phyloP scores from a whole-genome alignment of 2,797 vertebrate genomes.

The Ptychadena robeensis region DNA sequence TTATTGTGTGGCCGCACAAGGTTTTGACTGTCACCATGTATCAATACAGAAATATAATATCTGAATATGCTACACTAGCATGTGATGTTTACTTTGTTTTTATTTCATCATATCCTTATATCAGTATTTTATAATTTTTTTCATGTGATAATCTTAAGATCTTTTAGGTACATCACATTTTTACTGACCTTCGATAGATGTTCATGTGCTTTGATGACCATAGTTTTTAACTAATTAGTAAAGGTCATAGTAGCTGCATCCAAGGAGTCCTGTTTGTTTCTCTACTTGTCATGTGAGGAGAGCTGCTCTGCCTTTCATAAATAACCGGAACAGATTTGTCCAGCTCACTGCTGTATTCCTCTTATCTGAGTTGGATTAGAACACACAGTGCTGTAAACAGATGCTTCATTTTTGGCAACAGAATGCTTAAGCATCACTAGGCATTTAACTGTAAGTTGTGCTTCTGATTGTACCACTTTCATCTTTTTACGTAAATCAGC shows the following conservation, averaged over 20 bases:
- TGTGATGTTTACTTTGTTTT: too few species aligned
- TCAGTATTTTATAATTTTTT: too few species aligned
- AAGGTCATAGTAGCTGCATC: slow-evolving; percentile 42
- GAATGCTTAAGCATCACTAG: slow-evolving; percentile 31
- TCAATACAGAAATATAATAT: too few species aligned
- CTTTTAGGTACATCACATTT: not conserved
- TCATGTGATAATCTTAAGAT: too few species aligned
- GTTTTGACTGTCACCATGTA: too few species aligned
- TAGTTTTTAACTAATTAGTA: slow-evolving; percentile 55
- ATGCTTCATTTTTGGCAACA: slow-evolving; percentile 49
- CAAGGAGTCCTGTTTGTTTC: slow-evolving; percentile 24
- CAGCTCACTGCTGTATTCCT: slow-evolving; percentile 46
- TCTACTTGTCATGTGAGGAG: slow-evolving; percentile 22
- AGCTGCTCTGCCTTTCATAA: slow-evolving; percentile 34
- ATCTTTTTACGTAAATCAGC: slow-evolving; percentile 55
- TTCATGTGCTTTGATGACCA: slow-evolving; percentile 36
- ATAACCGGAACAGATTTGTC: slow-evolving; percentile 6
- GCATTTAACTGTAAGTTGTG: slow-evolving; percentile 52
- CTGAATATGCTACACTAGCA: too few species aligned
- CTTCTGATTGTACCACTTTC: slow-evolving; percentile 34
- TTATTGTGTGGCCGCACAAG: too few species aligned
- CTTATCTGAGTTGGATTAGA: slow-evolving; percentile 47
- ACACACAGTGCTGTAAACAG: slow-evolving; percentile 50
- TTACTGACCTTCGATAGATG: not conserved
- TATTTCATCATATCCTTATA: too few species aligned